Evolutionary conservation across 37 sponge, comb jelly and placozoan genomes (phyloP).

Genomic region (Bolinopsis microptera): DNA sequence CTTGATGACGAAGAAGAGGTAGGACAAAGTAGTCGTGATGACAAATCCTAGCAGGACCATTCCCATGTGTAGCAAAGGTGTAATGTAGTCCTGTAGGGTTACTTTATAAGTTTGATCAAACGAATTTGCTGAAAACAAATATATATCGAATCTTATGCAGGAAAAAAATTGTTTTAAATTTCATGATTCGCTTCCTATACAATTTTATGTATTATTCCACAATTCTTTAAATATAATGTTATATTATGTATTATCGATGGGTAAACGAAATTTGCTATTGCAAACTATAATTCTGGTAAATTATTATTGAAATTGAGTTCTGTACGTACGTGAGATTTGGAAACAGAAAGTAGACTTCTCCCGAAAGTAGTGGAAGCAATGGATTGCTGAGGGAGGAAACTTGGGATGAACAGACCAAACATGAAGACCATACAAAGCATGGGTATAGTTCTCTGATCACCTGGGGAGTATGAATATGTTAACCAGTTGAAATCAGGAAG

Average conservation of each 20-base stretch:
- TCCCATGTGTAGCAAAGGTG: background rate
- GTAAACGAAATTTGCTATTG: too few species aligned
- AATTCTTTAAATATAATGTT: too few species aligned
- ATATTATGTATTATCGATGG: too few species aligned
- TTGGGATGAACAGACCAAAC: slow-evolving; percentile 59
- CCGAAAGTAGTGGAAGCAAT: slow-evolving; percentile 51
- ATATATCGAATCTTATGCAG: too few species aligned
- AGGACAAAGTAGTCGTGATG: slow-evolving; percentile 25
- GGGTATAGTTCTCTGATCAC: slow-evolving; percentile 62
- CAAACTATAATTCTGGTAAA: too few species aligned
- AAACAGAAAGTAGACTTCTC: slow-evolving; percentile 48
- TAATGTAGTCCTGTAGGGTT: slow-evolving; percentile 31
- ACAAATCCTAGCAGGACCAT: background rate
- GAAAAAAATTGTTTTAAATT: background rate
- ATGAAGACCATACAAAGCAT: slow-evolving; percentile 66
- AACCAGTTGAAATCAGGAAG: too few species aligned
- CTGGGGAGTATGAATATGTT: too few species aligned
- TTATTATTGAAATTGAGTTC: too few species aligned
- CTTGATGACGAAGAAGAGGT: slow-evolving; percentile 64
- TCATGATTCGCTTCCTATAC: background rate
- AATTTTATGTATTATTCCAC: too few species aligned
- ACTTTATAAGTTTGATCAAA: background rate
- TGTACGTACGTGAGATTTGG: slow-evolving; percentile 51
- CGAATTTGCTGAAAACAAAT: too few species aligned
- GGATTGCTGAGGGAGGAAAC: slow-evolving; percentile 30